Percentiles rank a stretch among this genome's conserved stretches.
These are phyloP conservation scores for Diaprepes abbreviatus DNA, from an alignment of 2,888 invertebrate genomes.

Conservation along the genomic window DNA sequence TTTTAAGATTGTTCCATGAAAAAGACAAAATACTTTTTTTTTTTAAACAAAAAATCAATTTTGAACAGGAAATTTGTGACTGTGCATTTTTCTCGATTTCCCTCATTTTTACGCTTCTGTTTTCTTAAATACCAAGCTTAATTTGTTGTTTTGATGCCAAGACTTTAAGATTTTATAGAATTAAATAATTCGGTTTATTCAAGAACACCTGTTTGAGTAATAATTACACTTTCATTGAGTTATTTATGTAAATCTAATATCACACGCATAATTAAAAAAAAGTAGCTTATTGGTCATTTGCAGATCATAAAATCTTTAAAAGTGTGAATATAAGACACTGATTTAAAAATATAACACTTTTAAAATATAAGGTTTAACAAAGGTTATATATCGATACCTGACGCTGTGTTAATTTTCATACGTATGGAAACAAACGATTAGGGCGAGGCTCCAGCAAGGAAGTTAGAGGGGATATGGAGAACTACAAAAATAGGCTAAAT, in stretches of 20 bases:
- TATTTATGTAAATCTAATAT: not conserved
- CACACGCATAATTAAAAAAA: not conserved
- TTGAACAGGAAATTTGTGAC: slow-evolving; percentile 8
- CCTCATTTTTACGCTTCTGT: not conserved
- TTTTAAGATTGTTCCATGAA: not conserved
- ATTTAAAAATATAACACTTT: no score
- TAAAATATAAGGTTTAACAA: no score
- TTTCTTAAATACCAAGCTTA: not conserved
- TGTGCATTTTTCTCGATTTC: slow-evolving; percentile 23
- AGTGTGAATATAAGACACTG: no score
- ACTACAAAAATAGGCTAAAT: no score
- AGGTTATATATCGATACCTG: no score
- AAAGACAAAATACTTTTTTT: slow-evolving; percentile 2
- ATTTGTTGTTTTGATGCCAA: not conserved
- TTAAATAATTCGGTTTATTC: not conserved
- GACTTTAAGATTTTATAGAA: not conserved
- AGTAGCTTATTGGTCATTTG: not conserved
- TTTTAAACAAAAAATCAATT: slow-evolving; percentile 8
- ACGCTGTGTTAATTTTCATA: no score
- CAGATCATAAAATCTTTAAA: not conserved
- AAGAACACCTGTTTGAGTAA: slow-evolving; percentile 20
- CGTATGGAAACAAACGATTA: no score
- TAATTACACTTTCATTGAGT: slow-evolving; percentile 4
- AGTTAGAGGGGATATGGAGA: no score
- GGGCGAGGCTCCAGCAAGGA: no score